Evolutionary conservation across 2,113 vertebrate genomes (phyloP), one percentile per base, ranked within the genome.

Genomic region (Athene cunicularia): DNA sequence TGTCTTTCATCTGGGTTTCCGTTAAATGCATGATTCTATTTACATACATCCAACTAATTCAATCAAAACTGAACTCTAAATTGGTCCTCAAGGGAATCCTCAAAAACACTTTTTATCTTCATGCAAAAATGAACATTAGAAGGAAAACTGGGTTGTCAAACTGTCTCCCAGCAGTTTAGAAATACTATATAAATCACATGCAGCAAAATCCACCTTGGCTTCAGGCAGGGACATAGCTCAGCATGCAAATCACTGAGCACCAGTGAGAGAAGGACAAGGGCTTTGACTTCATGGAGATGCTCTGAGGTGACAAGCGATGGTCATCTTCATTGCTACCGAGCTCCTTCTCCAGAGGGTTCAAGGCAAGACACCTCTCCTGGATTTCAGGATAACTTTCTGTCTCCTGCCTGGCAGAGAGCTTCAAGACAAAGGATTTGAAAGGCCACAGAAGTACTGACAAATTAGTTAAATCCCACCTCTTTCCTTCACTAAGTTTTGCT

Each of bases 51-150:
- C 75, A 91, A 76, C 90, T 97, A 97, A 97, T 96, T 97, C 79
- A 90, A 96, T 96, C 95, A 96, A 95, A 96, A 94, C 81, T 85
- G 66, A 95, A 97, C 91, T 96, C 89, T 93, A 97, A 94, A 97
- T 91, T 96, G 84, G 91, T 82, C 75, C 95, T 91, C 91, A 68
- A 92, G 97, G 94, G 97, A 97, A 87, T 93, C 85, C 82, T 96
- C 8, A 2, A 67, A 91, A 97, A 81, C n/a, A 47, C 71, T 93
- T 97, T 94, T 95, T 90, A 95, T 96, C 92, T 96, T 94, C 56
- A 32, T 67, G 86, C 58, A 95, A 63, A 96, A 96, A 92, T 39
- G 49, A 88, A 83, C 47, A 95, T 81, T 83, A 91, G 83, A 82
- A 93, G 70, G 45, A 93, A 96, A 97, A 87, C 32, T 76, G 58